Conservation (phyloP, 2,113 vertebrate species). For the Phasianus colchicus region DNA sequence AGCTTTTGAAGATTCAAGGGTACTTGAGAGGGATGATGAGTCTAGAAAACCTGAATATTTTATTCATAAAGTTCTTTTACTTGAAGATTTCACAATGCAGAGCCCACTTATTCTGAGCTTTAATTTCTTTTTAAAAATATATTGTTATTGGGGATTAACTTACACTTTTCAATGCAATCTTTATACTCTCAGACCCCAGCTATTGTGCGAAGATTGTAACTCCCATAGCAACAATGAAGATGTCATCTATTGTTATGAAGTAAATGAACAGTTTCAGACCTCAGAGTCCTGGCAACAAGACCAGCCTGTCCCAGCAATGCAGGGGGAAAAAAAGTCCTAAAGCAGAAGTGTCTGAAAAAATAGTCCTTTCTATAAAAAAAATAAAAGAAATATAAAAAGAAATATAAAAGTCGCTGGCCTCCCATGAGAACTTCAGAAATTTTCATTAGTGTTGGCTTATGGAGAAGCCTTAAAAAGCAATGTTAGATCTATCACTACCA, state of each 20-base stretch:
- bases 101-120: background rate
- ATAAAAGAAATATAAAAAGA: background rate
- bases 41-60: background rate
- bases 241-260: slow-evolving; percentile 26
- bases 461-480: slow-evolving; percentile 38
- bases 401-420: slow-evolving; percentile 61
- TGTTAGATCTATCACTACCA: slow-evolving; percentile 78
- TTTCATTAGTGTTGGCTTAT: slow-evolving; percentile 57
- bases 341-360: slow-evolving; percentile 1
- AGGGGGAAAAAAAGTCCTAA: background rate
- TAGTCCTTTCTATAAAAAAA: background rate
- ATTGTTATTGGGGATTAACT: background rate
- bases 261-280: slow-evolving; percentile 37
- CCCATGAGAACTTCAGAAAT: slow-evolving; percentile 57
- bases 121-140: background rate
- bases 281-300: slow-evolving; percentile 38
- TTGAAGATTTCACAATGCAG: background rate
- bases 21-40: background rate
- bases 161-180: background rate
- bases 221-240: slow-evolving; percentile 65
- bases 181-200: background rate
- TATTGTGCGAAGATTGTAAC: slow-evolving; percentile 18
- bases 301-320: background rate
- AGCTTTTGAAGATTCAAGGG: background rate
- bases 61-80: background rate